Evolutionary conservation across 2,888 invertebrate genomes (phyloP), one percentile per base, ranked within the genome.

Genomic region (Sarcophaga carnaria): DNA sequence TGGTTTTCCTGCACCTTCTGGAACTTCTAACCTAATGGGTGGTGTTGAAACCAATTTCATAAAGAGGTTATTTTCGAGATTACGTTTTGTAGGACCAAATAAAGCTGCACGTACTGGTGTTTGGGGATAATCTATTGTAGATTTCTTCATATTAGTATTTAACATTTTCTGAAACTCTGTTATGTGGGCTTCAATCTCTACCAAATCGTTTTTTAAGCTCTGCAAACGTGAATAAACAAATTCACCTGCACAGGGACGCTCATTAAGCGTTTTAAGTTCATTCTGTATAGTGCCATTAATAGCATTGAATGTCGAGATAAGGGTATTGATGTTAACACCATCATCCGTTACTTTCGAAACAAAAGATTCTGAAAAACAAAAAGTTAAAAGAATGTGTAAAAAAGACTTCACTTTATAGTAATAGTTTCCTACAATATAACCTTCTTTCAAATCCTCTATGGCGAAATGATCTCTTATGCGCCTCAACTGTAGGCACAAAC

Each of bases 41-140:
- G 93, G 93, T 2, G 93, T 93, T 0, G 90, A 91, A 4, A 93
- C 89, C 25, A 90, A 91, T 79, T 93, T 93, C 71, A 90, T 75
- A 1, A 90, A 83, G 12, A 92, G 79, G 3, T 88, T 84, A 59
- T 90, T 89, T 10, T 86, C 87, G 49, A 76, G 49, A 22, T 79
- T 75, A n/a, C 17, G 66, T 4, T 49, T 54, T 10, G 70, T 54
- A 11, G 25, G 12, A 8, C 0, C 80, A 76, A n/a, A 17, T 20
- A 45, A 45, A 37, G 45, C 49, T 20, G 8, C 63, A 62, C 88
- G 89, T 17, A 72, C 12, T 3, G 90, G 89, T 4, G 89, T 88
- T 63, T 62, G 77, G 20, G 12, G 70, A 22, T 6, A 72, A 11
- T 79, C 75, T 12, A 54, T 54, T n/a, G 80, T 79, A 2, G n/a